Conservation (phyloP, 2,113 vertebrate species). For the Zosterops pallidus region DNA sequence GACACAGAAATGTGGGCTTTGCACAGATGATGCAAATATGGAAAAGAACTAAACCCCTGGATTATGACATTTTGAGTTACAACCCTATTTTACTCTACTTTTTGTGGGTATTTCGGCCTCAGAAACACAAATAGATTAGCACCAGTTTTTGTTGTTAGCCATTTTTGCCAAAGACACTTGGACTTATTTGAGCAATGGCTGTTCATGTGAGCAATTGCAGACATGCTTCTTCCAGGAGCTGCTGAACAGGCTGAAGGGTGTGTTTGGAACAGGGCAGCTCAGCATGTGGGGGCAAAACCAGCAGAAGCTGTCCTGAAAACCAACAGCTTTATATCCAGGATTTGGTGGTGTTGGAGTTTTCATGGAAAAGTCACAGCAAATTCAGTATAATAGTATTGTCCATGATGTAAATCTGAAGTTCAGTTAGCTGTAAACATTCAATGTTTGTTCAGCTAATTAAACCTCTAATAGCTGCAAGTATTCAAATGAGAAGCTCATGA, state of each 20-base stretch:
- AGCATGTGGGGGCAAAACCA: neutral
- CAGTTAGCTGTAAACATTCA: constrained; percentile 6
- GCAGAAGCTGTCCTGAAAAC: neutral
- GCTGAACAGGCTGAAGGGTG: neutral
- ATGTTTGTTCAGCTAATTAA: constrained; percentile 28
- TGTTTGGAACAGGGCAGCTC: neutral
- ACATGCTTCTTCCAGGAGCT: neutral
- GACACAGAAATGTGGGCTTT: neutral
- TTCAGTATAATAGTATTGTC: neutral
- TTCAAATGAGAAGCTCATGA: neutral
- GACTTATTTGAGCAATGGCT: neutral
- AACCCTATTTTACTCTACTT: neutral
- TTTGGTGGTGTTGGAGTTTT: neutral
- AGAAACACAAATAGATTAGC: neutral
- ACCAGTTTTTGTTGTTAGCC: neutral
- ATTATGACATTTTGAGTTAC: neutral
- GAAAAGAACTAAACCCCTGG: neutral
- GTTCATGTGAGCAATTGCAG: neutral
- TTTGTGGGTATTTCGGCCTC: neutral
- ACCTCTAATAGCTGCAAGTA: neutral
- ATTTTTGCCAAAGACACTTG: neutral
- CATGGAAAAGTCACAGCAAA: neutral
- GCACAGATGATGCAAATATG: neutral
- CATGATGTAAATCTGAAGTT: neutral
- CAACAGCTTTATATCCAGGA: neutral